Percentiles rank a stretch among this genome's conserved stretches.
Evolutionary conservation across 2,797 vertebrate species (phyloP).

Genomic region (Poeciliopsis gracilis): DNA sequence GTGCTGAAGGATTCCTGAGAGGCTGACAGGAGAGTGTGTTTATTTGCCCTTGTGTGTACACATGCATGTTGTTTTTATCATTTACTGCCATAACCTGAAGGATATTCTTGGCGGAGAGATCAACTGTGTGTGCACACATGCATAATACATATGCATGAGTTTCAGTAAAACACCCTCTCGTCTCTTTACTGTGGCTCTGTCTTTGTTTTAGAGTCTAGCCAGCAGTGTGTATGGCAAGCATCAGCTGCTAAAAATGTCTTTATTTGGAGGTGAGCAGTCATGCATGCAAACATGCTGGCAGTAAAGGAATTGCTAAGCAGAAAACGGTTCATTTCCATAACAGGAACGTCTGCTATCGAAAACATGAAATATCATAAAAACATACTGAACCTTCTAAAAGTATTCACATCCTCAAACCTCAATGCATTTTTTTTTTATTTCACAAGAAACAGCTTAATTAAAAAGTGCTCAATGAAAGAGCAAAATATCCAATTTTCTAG

Average conservation of each 20-base stretch:
- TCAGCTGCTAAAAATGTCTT: slow-evolving; percentile 46
- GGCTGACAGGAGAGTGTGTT: slow-evolving; percentile 55
- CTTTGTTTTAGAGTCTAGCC: slow-evolving; percentile 50
- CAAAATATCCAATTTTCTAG: background rate
- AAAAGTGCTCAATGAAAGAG: background rate
- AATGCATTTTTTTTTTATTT: background rate
- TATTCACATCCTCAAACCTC: background rate
- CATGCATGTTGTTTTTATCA: slow-evolving; percentile 37
- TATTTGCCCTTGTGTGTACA: slow-evolving; percentile 31
- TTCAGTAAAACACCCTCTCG: slow-evolving; percentile 32
- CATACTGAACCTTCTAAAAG: background rate
- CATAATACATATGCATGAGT: slow-evolving; percentile 17
- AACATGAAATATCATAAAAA: slow-evolving; percentile 47
- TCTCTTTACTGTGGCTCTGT: slow-evolving; percentile 51
- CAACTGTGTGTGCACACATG: slow-evolving; percentile 5
- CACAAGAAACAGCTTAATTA: background rate
- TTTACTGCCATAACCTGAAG: slow-evolving; percentile 44
- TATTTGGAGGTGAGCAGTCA: slow-evolving; percentile 26
- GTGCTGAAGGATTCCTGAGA: slow-evolving; percentile 70
- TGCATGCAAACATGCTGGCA: slow-evolving; percentile 3
- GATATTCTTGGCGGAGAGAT: slow-evolving; percentile 37
- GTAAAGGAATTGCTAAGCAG: background rate
- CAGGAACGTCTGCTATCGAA: slow-evolving; percentile 37
- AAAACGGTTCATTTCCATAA: background rate
- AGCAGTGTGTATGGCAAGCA: slow-evolving; percentile 42